Conservation (phyloP, 2,113 vertebrate species). For the Paramisgurnus dabryanus region DNA sequence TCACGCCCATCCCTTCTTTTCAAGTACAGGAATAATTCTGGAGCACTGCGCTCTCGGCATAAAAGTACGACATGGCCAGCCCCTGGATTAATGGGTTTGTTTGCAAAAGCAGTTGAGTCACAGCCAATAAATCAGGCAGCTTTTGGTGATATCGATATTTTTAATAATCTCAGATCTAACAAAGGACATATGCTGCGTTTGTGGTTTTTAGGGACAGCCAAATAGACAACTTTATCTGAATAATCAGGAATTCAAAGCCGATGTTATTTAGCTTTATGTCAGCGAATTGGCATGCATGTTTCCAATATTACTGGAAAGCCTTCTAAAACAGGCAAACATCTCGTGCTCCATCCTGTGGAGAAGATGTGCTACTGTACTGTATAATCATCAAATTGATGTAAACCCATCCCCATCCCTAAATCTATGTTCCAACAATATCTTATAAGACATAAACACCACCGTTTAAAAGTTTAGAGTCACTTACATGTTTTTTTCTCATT, state of each 20-base stretch:
- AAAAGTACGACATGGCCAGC: constrained; percentile 51
- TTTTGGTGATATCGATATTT: not conserved
- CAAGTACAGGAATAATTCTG: constrained; percentile 58
- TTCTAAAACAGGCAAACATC: constrained; percentile 61
- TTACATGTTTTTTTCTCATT: no score
- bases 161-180: not conserved
- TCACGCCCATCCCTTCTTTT: constrained; percentile 83
- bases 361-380: not conserved
- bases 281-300: not conserved
- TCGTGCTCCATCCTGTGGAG: constrained; percentile 73
- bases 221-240: not conserved
- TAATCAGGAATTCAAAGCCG: not conserved
- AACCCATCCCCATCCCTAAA: not conserved
- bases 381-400: not conserved
- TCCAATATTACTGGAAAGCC: not conserved
- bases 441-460: no score
- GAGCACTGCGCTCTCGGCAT: constrained; percentile 55
- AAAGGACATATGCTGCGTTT: not conserved
- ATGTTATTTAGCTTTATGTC: not conserved
- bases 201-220: not conserved
- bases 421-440: no score
- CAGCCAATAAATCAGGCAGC: constrained; percentile 9
- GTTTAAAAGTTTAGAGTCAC: no score
- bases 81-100: constrained; percentile 60
- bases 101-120: constrained; percentile 57